phyloP scores from a whole-genome alignment of 2,888 invertebrate genomes.

The Chironomus riparius region DNA sequence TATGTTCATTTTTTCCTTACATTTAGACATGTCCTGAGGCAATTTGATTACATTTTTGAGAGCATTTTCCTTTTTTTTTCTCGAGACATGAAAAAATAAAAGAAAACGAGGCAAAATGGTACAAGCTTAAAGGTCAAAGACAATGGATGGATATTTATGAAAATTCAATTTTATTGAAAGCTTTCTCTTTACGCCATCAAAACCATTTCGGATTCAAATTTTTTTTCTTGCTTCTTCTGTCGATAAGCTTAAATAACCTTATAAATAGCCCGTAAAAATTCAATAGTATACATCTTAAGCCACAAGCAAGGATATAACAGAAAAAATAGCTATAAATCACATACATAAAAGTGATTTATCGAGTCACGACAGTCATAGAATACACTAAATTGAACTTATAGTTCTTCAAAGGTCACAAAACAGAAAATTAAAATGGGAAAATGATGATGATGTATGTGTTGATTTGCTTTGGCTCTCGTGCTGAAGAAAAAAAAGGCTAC shows the following conservation, averaged over 20 bases:
- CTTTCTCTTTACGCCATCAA: background rate
- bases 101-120: background rate
- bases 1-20: background rate
- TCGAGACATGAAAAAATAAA: background rate
- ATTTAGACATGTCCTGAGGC: background rate
- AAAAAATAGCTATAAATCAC: background rate
- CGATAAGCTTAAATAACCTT: background rate
- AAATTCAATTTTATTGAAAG: background rate
- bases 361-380: background rate
- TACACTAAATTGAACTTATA: background rate
- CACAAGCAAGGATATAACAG: background rate
- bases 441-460: background rate
- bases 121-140: background rate
- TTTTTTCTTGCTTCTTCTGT: background rate
- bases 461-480: background rate
- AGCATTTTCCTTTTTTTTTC: background rate
- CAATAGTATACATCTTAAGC: background rate
- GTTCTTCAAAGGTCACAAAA: background rate
- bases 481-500: background rate
- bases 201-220: background rate
- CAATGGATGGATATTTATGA: background rate
- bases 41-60: background rate
- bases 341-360: background rate
- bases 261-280: background rate
- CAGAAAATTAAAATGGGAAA: background rate